phyloP scores from a whole-genome alignment of 2,113 vertebrate species.

The Phaethon lepturus region DNA sequence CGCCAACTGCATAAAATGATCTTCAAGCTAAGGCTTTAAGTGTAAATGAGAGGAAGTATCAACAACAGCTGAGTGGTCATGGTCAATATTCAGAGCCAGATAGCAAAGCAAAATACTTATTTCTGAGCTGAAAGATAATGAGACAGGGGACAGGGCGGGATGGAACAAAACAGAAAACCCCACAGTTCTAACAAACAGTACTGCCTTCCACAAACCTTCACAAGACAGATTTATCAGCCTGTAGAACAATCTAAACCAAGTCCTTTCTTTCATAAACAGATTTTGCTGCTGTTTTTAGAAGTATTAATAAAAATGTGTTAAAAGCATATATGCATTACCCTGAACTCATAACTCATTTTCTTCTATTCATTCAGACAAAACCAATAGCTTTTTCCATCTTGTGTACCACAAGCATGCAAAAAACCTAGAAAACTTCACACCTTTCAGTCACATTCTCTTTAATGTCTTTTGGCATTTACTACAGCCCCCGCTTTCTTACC shows the following conservation, averaged over 20 bases:
- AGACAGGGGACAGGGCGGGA: background rate
- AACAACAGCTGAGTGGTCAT: background rate
- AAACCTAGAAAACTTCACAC: background rate
- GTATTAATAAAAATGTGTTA: constrained; percentile 27
- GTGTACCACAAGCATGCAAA: background rate
- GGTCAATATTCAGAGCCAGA: background rate
- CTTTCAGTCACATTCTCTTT: background rate
- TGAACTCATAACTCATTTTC: background rate
- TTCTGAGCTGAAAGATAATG: background rate
- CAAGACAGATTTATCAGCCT: background rate
- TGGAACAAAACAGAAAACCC: background rate
- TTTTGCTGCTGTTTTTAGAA: constrained; percentile 21
- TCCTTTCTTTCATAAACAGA: background rate
- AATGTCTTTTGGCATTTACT: background rate
- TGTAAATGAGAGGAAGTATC: background rate
- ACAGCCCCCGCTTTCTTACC: background rate
- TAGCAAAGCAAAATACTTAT: background rate
- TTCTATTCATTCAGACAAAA: constrained; percentile 30
- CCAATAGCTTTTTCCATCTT: background rate
- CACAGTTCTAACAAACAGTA: background rate
- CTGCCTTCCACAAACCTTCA: background rate
- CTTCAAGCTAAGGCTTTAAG: background rate
- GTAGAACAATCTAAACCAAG: constrained; percentile 5
- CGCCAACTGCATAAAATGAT: background rate
- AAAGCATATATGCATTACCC: background rate